Base-by-base conservation (phyloP, 2,888 invertebrate genomes). In the Lamproptera curius region DNA sequence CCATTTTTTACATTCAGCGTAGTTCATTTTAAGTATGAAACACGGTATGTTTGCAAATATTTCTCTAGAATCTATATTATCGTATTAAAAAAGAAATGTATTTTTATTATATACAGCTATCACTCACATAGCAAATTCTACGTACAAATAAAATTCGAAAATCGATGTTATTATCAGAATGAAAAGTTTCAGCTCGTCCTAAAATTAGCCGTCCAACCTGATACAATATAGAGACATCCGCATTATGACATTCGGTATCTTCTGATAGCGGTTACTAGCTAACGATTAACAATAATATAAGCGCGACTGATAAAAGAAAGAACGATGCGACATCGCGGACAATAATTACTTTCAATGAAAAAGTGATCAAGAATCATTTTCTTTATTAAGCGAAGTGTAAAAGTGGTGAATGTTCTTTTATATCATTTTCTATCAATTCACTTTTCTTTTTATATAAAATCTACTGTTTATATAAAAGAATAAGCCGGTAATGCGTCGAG, bases 191-290 rank as follows among this genome's bases (percentile, higher is more conserved):
- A 35, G 5, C 13, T 20, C 5, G 13, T 20, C 5, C n/a, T 34
- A 34, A n/a, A 34, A n/a, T 17, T 14, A 23, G 23, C 11, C 2
- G n/a, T 5, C 38, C 3, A 11, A 10, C 8, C 16, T 15, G 23
- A 16, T 16, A 16, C 15, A 33, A 20, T 15, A 16, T 43, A 36
- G 35, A 16, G 16, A 23, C 10, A 36, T 26, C 36, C 36, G 42
- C 42, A 43, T 43, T 43, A 43, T 43, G 36, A 43, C 42, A 36
- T 16, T 36, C 13, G n/a, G 11, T 43, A 36, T 43, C 42, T 23
- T 10, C 34, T 20, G 34, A 42, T 42, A 34, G 26, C 6, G 36
- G 26, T 17, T 37, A 37, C 37, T 37, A 17, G 14, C 10, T 9
- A 10, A 17, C 17, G 3, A 37, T 37, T 36, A 36, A 2, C 1